phyloP scores from a whole-genome alignment of 2,888 invertebrate genomes.

The Hartigia nigra region DNA sequence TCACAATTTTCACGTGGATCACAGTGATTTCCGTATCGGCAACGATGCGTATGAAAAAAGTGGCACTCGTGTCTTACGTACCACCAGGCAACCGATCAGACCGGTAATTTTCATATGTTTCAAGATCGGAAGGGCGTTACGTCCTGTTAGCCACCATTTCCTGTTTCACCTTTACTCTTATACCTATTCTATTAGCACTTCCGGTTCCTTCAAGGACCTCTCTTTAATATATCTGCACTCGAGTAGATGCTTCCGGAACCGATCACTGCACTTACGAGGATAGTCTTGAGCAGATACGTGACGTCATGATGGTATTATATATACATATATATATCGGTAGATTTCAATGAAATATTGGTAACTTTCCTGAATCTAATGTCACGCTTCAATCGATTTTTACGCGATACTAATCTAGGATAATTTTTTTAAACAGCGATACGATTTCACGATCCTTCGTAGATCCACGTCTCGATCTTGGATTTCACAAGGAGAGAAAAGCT shows the following conservation, averaged over 20 bases:
- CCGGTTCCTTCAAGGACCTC: slow-evolving; percentile 23
- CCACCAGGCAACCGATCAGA: background rate
- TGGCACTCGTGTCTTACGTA: background rate
- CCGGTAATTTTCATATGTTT: background rate
- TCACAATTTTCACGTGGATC: background rate
- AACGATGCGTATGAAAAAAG: background rate
- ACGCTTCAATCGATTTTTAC: background rate
- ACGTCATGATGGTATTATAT: background rate
- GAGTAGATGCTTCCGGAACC: background rate
- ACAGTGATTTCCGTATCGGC: background rate
- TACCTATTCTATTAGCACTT: slow-evolving; percentile 26
- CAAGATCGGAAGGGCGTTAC: slow-evolving; percentile 49
- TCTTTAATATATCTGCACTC: background rate
- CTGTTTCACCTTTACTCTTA: slow-evolving; percentile 37
- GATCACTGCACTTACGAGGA: background rate
- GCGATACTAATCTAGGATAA: background rate
- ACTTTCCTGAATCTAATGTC: background rate
- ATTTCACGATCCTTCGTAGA: background rate
- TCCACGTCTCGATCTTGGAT: background rate
- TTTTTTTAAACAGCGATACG: background rate
- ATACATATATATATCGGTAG: background rate
- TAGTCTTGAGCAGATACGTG: background rate
- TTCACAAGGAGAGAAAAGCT: background rate
- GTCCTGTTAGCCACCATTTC: slow-evolving; percentile 52
- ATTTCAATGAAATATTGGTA: background rate